Evolutionary conservation across 2,113 vertebrate genomes (phyloP).

Genomic region (Eublepharis macularius): DNA sequence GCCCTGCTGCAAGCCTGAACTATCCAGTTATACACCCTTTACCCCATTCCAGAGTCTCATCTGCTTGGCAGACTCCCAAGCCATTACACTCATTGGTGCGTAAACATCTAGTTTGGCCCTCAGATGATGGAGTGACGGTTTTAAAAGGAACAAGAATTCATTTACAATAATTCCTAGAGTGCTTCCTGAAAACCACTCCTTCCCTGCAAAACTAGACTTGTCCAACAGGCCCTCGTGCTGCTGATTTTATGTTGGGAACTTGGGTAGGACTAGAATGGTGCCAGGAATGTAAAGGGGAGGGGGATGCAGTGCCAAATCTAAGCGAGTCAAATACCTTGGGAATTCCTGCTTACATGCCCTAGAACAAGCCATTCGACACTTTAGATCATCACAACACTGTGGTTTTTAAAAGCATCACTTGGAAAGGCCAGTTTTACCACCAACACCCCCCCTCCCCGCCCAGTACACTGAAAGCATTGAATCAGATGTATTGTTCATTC

Average conservation of each 20-base stretch:
- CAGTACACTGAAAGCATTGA: conserved; percentile 77
- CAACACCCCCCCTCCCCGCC: conserved; percentile 32
- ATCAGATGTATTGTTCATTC: conserved; percentile 79
- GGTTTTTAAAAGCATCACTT: conserved; percentile 73
- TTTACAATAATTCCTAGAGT: neutral
- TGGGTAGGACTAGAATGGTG: neutral
- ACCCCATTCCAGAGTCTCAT: no score
- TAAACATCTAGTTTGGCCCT: neutral
- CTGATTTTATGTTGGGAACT: neutral
- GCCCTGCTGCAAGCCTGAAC: neutral
- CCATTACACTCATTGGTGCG: neutral
- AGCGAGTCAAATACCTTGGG: neutral
- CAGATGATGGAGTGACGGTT: neutral
- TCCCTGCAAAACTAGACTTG: neutral
- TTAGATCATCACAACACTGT: conserved; percentile 75
- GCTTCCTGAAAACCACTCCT: neutral
- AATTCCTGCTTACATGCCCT: neutral
- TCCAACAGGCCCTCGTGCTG: neutral
- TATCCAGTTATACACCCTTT: no score
- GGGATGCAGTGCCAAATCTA: neutral
- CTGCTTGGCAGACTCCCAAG: no score
- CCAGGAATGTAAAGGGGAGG: neutral
- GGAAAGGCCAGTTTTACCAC: conserved; percentile 75
- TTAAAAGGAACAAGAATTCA: neutral
- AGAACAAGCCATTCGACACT: conserved; percentile 50